Percentiles rank a stretch among this genome's conserved stretches.
Evolutionary conservation across 1,140 invertebrate species (phyloP).

Genomic region (Aphaenogaster floridana): DNA sequence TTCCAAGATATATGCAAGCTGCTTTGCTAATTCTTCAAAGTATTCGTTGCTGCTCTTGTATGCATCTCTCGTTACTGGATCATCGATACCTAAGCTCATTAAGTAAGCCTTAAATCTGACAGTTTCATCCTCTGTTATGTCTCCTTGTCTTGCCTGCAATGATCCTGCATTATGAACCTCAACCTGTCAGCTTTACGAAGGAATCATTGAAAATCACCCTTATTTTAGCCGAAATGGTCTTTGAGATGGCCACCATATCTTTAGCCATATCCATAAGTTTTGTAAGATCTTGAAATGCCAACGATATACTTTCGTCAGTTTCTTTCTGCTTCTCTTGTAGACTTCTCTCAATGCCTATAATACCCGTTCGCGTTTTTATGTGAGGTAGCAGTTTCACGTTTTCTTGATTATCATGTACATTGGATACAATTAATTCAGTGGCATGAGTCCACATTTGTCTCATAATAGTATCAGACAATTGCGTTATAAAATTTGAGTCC

Average conservation of each 20-base stretch:
- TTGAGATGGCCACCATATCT: constrained; percentile 98
- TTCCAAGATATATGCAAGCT: constrained; percentile 94
- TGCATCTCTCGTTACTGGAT: constrained; percentile 97
- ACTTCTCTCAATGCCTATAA: constrained; percentile 97
- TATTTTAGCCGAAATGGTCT: constrained; percentile 97
- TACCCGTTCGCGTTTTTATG: constrained; percentile 94
- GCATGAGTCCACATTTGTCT: constrained; percentile 88
- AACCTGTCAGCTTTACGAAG: constrained; percentile 73
- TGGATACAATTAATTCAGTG: constrained; percentile 68
- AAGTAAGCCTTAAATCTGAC: constrained; percentile 98
- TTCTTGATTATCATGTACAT: constrained; percentile 75
- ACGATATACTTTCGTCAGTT: constrained; percentile 96
- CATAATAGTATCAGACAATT: constrained; percentile 89
- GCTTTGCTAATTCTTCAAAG: constrained; percentile 94
- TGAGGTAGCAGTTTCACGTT: constrained; percentile 80
- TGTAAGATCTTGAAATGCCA: constrained; percentile 98
- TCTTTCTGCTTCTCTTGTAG: constrained; percentile 96
- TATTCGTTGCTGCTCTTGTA: constrained; percentile 96
- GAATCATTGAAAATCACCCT: constrained; percentile 88
- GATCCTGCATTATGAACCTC: constrained; percentile 79
- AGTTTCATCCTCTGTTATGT: constrained; percentile 99
- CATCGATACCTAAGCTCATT: constrained; percentile 98
- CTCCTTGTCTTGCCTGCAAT: constrained; percentile 96
- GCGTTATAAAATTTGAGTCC: constrained; percentile 90
- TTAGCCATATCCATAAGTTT: constrained; percentile 98